Percentiles rank a stretch among this genome's conserved stretches.
Conservation (phyloP, 2,113 vertebrate genomes). For the Machaerirhynchus nigripectus region DNA sequence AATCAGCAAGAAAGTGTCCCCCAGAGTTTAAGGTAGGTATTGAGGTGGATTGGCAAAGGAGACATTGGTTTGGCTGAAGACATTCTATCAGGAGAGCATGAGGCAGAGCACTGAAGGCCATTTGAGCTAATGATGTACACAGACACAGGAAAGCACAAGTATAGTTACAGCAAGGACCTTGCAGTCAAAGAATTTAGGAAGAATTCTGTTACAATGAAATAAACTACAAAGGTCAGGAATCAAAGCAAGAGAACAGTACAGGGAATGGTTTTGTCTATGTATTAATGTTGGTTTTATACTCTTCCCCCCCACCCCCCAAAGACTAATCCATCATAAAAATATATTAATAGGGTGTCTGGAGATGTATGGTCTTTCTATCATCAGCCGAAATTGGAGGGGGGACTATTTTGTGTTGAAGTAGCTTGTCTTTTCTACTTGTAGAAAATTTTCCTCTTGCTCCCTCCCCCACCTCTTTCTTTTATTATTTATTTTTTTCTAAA, state of each 20-base stretch:
- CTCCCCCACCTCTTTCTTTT: not conserved
- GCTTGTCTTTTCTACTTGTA: not conserved
- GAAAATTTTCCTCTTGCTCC: not conserved
- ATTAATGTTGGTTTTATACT: not conserved
- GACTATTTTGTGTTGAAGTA: not conserved
- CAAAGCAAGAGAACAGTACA: not conserved
- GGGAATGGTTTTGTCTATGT: not conserved
- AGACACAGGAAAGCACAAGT: not conserved
- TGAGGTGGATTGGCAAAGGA: not conserved
- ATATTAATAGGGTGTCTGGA: not conserved
- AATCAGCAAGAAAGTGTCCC: not conserved
- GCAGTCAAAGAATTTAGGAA: not conserved
- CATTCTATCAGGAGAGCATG: not conserved
- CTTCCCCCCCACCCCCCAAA: accelerated
- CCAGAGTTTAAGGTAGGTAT: not conserved
- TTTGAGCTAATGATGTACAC: not conserved
- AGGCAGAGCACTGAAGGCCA: not conserved
- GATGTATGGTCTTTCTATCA: not conserved
- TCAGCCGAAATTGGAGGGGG: not conserved
- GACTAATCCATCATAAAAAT: not conserved
- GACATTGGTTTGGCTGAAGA: not conserved
- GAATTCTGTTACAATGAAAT: not conserved
- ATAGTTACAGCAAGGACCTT: not conserved
- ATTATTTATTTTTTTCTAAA: not conserved
- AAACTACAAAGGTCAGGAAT: not conserved